phyloP scores from a whole-genome alignment of 2,888 invertebrate species.

The Spicauda simplicius region DNA sequence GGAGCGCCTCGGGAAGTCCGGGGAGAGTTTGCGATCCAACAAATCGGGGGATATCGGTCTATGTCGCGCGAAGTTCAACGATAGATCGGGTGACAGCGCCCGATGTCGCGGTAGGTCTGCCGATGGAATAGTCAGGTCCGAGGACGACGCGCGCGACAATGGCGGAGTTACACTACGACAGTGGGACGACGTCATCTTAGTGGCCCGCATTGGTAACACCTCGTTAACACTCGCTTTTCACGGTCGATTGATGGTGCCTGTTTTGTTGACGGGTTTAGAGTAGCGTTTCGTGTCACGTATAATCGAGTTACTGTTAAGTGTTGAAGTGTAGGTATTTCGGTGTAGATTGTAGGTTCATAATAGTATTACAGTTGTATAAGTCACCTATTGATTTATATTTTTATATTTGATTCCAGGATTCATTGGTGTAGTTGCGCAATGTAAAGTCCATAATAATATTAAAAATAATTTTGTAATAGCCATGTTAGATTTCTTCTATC shows the following conservation, averaged over 20 bases:
- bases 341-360: neutral
- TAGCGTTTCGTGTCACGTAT: slow-evolving; percentile 8
- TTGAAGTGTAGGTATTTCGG: neutral
- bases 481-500: too few species aligned
- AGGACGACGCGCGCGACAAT: slow-evolving; percentile 75
- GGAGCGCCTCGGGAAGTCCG: slow-evolving; percentile 73
- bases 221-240: slow-evolving; percentile 22
- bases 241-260: slow-evolving; percentile 32
- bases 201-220: slow-evolving; percentile 43
- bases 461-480: too few species aligned
- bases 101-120: slow-evolving; percentile 71
- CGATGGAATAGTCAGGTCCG: slow-evolving; percentile 59
- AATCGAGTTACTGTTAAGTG: neutral
- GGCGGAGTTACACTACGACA: slow-evolving; percentile 82
- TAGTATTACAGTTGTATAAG: neutral
- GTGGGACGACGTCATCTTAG: slow-evolving; percentile 82
- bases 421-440: too few species aligned
- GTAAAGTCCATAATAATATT: too few species aligned
- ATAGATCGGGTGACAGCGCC: slow-evolving; percentile 71
- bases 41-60: slow-evolving; percentile 74
- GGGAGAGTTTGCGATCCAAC: slow-evolving; percentile 69
- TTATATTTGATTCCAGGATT: too few species aligned
- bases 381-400: too few species aligned
- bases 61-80: slow-evolving; percentile 63
- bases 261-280: slow-evolving; percentile 22